These are phyloP conservation scores for Centropus bengalensis DNA, from an alignment of 2,113 vertebrate species.

Conservation along the genomic window DNA sequence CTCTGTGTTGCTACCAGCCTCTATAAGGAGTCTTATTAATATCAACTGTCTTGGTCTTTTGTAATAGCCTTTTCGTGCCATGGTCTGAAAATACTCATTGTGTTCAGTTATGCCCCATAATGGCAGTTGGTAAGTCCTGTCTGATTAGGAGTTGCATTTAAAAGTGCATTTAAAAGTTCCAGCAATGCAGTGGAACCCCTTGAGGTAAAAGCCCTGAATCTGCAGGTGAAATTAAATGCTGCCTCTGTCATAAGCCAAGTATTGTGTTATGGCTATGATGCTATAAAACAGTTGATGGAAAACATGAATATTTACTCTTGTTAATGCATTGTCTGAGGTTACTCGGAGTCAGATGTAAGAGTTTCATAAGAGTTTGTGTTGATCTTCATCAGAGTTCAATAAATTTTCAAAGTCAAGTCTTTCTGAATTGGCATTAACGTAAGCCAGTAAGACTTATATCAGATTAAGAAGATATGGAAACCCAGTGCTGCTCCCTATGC, in stretches of 20 bases:
- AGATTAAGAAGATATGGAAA: constrained; percentile 9
- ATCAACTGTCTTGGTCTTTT: neutral
- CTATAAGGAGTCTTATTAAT: neutral
- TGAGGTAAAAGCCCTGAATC: neutral
- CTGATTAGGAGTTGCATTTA: neutral
- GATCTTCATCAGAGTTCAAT: constrained; percentile 21
- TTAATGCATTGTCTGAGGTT: neutral
- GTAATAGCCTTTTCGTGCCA: neutral
- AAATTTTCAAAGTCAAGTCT: constrained; percentile 5
- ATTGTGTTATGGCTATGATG: neutral
- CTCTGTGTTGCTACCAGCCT: neutral
- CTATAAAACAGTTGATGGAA: neutral
- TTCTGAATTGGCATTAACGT: constrained; percentile 42
- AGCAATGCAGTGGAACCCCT: neutral
- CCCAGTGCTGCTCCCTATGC: neutral
- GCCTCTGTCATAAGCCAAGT: neutral
- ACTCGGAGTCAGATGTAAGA: neutral
- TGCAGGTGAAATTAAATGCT: neutral
- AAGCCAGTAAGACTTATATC: constrained; percentile 25
- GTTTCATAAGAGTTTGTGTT: neutral
- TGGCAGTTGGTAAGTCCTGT: neutral
- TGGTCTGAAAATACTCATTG: neutral
- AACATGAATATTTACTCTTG: neutral
- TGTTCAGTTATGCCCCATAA: neutral
- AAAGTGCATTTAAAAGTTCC: neutral